Evolutionary conservation across 2,888 invertebrate species (phyloP).

Genomic region (Ernsta delagoae): DNA sequence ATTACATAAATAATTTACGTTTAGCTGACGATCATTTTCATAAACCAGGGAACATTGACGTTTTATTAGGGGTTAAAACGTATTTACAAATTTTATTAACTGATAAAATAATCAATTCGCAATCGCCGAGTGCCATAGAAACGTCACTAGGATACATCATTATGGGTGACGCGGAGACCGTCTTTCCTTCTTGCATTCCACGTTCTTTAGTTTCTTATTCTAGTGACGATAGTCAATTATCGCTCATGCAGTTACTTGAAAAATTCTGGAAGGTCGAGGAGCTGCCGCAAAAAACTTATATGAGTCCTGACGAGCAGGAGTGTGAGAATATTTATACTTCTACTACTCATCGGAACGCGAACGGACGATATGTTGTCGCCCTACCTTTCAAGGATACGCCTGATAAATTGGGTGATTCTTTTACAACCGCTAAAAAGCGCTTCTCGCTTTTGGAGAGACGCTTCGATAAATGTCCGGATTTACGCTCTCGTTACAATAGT

Average conservation of each 20-base stretch:
- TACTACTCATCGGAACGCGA: neutral
- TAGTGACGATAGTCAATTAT: neutral
- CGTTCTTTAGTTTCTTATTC: slow-evolving; percentile 1
- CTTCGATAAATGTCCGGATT: slow-evolving; percentile 12
- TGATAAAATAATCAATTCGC: slow-evolving; percentile 11
- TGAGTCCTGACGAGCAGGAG: neutral
- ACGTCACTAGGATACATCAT: neutral
- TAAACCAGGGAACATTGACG: slow-evolving; percentile 6
- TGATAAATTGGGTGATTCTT: slow-evolving; percentile 13
- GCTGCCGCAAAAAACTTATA: neutral
- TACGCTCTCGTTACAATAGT: neutral
- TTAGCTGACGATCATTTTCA: slow-evolving; percentile 9
- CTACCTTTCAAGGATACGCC: slow-evolving; percentile 5
- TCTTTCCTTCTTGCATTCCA: slow-evolving; percentile 4
- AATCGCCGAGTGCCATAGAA: neutral
- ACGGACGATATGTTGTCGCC: slow-evolving; percentile 2
- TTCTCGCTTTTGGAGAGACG: slow-evolving; percentile 8
- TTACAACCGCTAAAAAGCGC: slow-evolving; percentile 15
- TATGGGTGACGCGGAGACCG: slow-evolving; percentile 6
- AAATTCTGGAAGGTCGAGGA: neutral
- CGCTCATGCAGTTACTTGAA: neutral
- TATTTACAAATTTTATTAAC: slow-evolving; percentile 7
- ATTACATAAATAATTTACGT: neutral
- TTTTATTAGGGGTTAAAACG: slow-evolving; percentile 7
- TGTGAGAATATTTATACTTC: slow-evolving; percentile 1